Conservation (phyloP, 2,888 invertebrate species). For the Protodeltote pygarga region DNA sequence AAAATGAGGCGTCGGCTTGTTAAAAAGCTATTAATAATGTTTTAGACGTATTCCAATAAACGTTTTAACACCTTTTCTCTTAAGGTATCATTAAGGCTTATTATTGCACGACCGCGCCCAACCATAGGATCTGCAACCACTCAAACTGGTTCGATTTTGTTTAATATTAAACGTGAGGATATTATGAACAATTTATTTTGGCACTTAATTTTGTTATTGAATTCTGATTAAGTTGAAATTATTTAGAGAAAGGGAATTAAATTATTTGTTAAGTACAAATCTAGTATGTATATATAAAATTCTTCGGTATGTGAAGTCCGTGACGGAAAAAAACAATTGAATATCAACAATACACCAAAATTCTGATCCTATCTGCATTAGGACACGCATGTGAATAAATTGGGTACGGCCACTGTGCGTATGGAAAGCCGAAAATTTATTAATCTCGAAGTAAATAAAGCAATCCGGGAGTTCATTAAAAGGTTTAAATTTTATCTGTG, state of each 20-base stretch:
- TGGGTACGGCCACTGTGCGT: constrained; percentile 49
- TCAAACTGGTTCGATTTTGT: constrained; percentile 59
- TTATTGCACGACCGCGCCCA: constrained; percentile 69
- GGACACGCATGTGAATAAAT: constrained; percentile 51
- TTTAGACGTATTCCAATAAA: constrained; percentile 85
- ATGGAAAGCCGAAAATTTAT: constrained; percentile 68
- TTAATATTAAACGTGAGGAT: constrained; percentile 47
- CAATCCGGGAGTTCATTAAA: constrained; percentile 77
- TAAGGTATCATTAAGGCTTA: constrained; percentile 82
- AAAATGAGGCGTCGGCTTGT: constrained; percentile 78
- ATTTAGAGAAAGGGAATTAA: too few species aligned
- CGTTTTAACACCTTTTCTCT: constrained; percentile 86
- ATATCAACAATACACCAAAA: too few species aligned
- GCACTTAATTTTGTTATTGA: constrained; percentile 28
- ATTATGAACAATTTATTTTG: constrained; percentile 40
- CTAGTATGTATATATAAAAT: too few species aligned
- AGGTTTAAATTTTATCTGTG: constrained; percentile 79
- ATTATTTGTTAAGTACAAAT: too few species aligned
- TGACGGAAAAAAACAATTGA: too few species aligned
- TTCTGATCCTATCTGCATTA: constrained; percentile 53
- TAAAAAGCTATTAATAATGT: constrained; percentile 85
- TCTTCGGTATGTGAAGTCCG: too few species aligned
- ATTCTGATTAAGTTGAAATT: constrained; percentile 10
- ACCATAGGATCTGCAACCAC: constrained; percentile 57
- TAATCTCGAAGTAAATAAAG: constrained; percentile 72